Conservation (phyloP, 2,797 vertebrate genomes). For the Pempheris klunzingeri region DNA sequence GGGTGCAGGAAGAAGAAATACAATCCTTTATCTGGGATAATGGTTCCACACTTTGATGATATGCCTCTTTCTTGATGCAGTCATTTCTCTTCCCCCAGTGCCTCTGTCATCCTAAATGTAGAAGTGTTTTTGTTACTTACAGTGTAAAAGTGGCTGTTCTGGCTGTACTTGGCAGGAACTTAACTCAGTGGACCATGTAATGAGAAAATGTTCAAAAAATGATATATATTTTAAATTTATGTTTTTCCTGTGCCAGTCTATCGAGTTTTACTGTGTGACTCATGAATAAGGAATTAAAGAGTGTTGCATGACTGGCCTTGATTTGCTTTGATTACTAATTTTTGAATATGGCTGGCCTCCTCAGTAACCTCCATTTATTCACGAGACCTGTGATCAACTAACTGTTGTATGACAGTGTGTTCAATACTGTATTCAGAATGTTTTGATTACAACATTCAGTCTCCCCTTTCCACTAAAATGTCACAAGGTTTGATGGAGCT, state of each 20-base stretch:
- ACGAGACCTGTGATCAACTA: background rate
- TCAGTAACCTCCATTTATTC: no score
- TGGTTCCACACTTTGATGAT: conserved; percentile 27
- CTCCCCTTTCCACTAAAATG: no score
- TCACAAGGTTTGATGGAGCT: no score
- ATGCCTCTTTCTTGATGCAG: conserved; percentile 3
- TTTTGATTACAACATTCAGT: no score
- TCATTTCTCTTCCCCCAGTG: conserved; percentile 34
- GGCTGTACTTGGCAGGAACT: conserved; percentile 4
- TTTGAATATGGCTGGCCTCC: background rate
- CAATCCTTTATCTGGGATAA: conserved; percentile 19
- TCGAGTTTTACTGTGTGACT: background rate
- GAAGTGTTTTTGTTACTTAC: background rate
- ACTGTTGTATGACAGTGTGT: background rate
- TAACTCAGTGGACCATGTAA: conserved; percentile 26
- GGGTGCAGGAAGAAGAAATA: conserved; percentile 45
- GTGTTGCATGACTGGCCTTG: background rate
- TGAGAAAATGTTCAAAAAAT: conserved; percentile 23
- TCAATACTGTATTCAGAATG: background rate
- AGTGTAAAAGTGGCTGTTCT: background rate
- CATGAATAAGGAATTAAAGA: background rate
- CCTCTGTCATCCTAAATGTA: conserved; percentile 15
- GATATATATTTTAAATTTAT: background rate
- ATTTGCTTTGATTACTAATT: background rate
- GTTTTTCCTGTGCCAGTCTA: background rate